Percentiles rank a stretch among this genome's conserved stretches.
phyloP scores from a whole-genome alignment of 2,113 vertebrate species.

The Myocastor coypus region DNA sequence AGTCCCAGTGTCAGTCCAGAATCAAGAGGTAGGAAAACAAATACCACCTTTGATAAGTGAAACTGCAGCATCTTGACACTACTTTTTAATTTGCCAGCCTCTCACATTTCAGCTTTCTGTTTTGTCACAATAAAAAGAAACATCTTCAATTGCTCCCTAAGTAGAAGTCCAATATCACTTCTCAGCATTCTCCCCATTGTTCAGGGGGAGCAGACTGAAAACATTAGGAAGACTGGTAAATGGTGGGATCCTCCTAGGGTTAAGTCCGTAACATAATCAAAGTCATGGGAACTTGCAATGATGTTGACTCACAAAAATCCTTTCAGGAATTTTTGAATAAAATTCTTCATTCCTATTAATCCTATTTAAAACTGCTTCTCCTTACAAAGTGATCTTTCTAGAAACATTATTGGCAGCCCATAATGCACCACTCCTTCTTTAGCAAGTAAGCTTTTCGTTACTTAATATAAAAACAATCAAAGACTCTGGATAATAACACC shows the following conservation, averaged over 20 bases:
- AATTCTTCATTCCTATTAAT: not conserved
- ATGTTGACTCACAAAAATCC: not conserved
- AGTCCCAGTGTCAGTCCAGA: not conserved
- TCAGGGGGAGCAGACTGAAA: not conserved
- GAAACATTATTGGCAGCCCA: not conserved
- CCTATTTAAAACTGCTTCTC: not conserved
- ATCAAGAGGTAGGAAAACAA: not conserved
- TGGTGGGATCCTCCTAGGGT: not conserved
- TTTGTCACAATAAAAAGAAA: not conserved
- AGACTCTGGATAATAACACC: constrained; percentile 35
- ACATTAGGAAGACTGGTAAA: not conserved
- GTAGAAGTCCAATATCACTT: not conserved
- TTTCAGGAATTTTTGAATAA: constrained; percentile 51
- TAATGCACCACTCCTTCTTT: not conserved
- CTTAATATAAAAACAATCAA: constrained; percentile 1
- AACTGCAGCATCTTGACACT: no score
- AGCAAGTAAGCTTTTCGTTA: constrained; percentile 48
- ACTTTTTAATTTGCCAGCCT: not conserved
- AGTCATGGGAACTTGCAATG: not conserved
- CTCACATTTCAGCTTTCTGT: not conserved
- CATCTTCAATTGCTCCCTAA: not conserved
- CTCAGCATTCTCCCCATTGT: not conserved
- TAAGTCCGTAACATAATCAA: not conserved
- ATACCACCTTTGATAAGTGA: not conserved
- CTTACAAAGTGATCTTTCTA: constrained; percentile 25